Evolutionary conservation across 2,113 vertebrate genomes (phyloP), one percentile per base, ranked within the genome.

Genomic region (Sinocyclocheilus maitianheensis): DNA sequence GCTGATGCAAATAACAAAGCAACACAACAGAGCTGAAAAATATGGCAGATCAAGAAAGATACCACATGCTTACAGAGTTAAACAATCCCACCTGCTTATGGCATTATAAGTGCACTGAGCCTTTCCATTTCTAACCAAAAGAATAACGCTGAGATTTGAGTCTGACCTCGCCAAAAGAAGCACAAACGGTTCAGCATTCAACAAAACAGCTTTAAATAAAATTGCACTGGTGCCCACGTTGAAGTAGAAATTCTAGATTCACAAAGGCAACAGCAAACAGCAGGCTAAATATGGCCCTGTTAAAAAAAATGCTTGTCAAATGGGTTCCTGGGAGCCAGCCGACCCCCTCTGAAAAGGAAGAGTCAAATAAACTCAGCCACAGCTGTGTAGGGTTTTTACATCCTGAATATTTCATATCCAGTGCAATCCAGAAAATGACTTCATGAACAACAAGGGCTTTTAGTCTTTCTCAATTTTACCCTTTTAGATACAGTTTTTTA

Each of bases 221-320:
- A 53, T 18, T 55, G 58, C 67, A 37, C 20, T 10, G 6, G 43
- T 37, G 58, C 58, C 55, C 46, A 18, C 26, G 2, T 14, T 4
- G 48, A 53, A 65, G n/a, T 58, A 79, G 63, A 88, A 83, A 79
- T 46, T 65, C 53, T 48, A 85, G 16, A 85, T 83, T 77, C 71
- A 75, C 58, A 84, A 86, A 81, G 77, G 40, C 55, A 40, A 67
- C 18, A n/a, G 46, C 65, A 81, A 84, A 89, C 55, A 84, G 43
- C 22, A 51, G 69, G 76, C 85, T 86, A 89, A 81, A 86, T 84
- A 78, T 71, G 34, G 77, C 34, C 5, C n/a, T 20, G 20, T 53
- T 55, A 4, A 30, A 51, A 87, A 87, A 87, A 86, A 84, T 22
- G 71, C 53, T 30, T 43, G 80, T 83, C 79, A 77, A 58, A 83